These are phyloP conservation scores for Leptobrachium ailaonicum DNA, from an alignment of 2,113 vertebrate genomes.

Conservation along the genomic window DNA sequence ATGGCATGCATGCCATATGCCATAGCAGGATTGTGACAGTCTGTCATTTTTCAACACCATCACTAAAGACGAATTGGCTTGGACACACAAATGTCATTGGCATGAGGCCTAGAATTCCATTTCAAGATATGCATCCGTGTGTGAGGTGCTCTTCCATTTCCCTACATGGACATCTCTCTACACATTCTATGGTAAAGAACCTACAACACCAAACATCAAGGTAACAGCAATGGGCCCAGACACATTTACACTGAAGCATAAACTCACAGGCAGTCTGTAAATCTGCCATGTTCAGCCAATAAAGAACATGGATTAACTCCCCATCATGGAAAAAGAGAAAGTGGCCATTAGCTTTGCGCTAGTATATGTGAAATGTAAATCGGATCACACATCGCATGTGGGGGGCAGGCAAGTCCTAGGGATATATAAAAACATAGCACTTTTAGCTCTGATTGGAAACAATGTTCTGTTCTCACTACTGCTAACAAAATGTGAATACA, in stretches of 20 bases:
- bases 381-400: too few species aligned
- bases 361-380: too few species aligned
- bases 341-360: too few species aligned
- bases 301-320: too few species aligned
- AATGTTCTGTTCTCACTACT: too few species aligned
- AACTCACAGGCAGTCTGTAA: constrained; percentile 20
- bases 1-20: background rate
- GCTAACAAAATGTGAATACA: too few species aligned
- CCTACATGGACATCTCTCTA: constrained; percentile 82
- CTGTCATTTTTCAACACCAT: constrained; percentile 58
- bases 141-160: constrained; percentile 69
- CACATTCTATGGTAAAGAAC: constrained; percentile 66
- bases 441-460: too few species aligned
- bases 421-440: too few species aligned
- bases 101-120: constrained; percentile 73
- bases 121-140: constrained; percentile 60
- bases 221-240: constrained; percentile 44
- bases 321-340: too few species aligned
- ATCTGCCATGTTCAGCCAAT: background rate
- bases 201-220: constrained; percentile 55
- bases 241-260: constrained; percentile 15
- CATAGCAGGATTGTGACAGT: constrained; percentile 50
- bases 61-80: constrained; percentile 66
- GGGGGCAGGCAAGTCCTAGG: too few species aligned
- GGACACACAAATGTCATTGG: constrained; percentile 75